Percentiles rank a stretch among this genome's conserved stretches.
These are phyloP conservation scores for Amiota minor DNA, from an alignment of 2,888 invertebrate genomes.

Conservation along the genomic window DNA sequence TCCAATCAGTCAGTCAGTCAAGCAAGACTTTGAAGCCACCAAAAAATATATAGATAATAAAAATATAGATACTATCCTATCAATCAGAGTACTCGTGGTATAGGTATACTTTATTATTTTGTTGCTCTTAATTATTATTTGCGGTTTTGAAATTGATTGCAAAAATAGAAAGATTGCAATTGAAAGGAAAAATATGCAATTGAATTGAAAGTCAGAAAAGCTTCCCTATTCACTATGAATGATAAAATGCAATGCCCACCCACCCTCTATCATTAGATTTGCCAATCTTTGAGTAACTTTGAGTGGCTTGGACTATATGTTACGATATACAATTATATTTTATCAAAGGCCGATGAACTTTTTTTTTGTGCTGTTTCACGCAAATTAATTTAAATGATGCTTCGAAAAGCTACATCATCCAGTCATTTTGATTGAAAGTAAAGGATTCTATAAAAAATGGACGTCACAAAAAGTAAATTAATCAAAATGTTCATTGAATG, in stretches of 20 bases:
- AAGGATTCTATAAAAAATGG: slow-evolving; percentile 7
- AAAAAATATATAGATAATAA: background rate
- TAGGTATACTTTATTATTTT: slow-evolving; percentile 3
- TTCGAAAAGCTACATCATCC: slow-evolving; percentile 32
- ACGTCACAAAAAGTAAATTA: slow-evolving; percentile 53
- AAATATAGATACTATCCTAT: slow-evolving; percentile 1
- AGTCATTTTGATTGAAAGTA: background rate
- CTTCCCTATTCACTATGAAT: slow-evolving; percentile 10
- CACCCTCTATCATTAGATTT: no score
- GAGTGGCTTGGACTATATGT: no score
- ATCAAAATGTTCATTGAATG: slow-evolving; percentile 49
- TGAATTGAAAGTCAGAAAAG: slow-evolving; percentile 22
- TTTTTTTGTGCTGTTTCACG: slow-evolving; percentile 14
- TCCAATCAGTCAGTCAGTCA: slow-evolving; percentile 9
- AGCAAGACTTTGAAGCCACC: slow-evolving; percentile 9
- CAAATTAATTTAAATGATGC: slow-evolving; percentile 64
- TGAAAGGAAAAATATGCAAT: background rate
- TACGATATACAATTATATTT: background rate
- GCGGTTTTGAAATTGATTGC: slow-evolving; percentile 20
- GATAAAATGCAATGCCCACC: no score
- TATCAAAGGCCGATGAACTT: slow-evolving; percentile 6
- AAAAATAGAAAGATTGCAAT: background rate
- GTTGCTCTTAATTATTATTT: slow-evolving; percentile 23
- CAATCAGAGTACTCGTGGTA: slow-evolving; percentile 18
- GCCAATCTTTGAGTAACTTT: no score